Conservation (phyloP, 2,113 vertebrate genomes). For the Brienomyrus brachyistius region DNA sequence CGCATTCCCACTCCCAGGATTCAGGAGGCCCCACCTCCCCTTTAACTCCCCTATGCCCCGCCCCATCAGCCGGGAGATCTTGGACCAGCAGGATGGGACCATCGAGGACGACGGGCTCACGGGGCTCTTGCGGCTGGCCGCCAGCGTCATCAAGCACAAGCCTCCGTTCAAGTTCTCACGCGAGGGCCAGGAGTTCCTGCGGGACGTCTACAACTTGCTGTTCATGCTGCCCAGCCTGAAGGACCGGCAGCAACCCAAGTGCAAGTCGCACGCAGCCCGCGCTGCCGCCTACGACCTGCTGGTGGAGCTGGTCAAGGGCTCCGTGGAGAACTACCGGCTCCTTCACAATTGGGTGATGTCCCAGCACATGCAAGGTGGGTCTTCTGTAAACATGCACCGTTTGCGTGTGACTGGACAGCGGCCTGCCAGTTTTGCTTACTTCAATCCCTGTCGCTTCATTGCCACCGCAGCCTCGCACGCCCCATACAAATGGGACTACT, state of each 20-base stretch:
- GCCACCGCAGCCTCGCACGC: conserved; percentile 78
- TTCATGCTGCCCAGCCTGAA: conserved; percentile 94
- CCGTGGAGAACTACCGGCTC: conserved; percentile 93
- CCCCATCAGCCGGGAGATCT: conserved; percentile 78
- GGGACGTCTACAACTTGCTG: conserved; percentile 90
- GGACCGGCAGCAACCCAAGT: conserved; percentile 91
- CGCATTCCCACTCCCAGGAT: neutral
- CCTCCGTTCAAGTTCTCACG: conserved; percentile 96
- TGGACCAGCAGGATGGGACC: conserved; percentile 93
- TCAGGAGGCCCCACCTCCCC: too few relatives aligned
- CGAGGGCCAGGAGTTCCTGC: conserved; percentile 96
- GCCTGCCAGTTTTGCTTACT: neutral
- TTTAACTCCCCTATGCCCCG: neutral
- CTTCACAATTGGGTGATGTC: conserved; percentile 99
- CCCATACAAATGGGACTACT: conserved; percentile 99
- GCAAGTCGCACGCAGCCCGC: conserved; percentile 91
- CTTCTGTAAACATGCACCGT: neutral
- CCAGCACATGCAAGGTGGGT: conserved; percentile 97
- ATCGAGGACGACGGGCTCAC: conserved; percentile 93
- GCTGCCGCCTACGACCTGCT: conserved; percentile 93
- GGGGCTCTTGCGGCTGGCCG: conserved; percentile 83
- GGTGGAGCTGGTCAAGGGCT: conserved; percentile 95
- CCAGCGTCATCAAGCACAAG: conserved; percentile 96
- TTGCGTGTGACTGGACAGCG: neutral
- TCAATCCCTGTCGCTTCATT: neutral